phyloP scores from a whole-genome alignment of 2,888 invertebrate genomes.

The Chymomyza fuscimana region DNA sequence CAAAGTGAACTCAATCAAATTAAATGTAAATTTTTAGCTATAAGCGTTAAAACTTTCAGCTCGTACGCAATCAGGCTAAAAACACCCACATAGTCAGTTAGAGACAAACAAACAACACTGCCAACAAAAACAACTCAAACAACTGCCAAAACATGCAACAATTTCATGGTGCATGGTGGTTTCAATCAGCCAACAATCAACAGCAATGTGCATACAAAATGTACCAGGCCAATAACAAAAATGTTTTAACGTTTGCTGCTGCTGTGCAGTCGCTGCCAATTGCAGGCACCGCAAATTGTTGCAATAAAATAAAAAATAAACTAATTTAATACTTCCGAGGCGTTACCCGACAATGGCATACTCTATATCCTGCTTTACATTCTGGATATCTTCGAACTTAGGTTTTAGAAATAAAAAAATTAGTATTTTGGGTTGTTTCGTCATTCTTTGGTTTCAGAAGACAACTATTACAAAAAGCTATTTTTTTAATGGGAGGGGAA shows the following conservation, averaged over 20 bases:
- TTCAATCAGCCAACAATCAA: slow-evolving; percentile 45
- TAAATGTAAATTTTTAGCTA: slow-evolving; percentile 50
- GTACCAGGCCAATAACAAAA: slow-evolving; percentile 29
- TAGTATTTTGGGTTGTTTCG: too few relatives aligned
- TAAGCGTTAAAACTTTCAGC: slow-evolving; percentile 27
- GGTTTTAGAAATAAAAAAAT: too few relatives aligned
- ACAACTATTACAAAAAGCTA: too few relatives aligned
- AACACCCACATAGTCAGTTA: slow-evolving; percentile 38
- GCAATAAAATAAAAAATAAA: slow-evolving; percentile 7
- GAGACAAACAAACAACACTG: slow-evolving; percentile 19
- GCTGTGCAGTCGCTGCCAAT: slow-evolving; percentile 31
- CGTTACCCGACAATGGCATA: too few relatives aligned
- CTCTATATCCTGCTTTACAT: too few relatives aligned
- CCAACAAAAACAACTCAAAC: slow-evolving; percentile 24
- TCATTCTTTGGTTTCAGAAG: too few relatives aligned
- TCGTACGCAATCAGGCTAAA: slow-evolving; percentile 41
- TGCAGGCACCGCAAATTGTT: slow-evolving; percentile 38
- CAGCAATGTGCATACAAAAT: slow-evolving; percentile 16
- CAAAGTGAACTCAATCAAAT: slow-evolving; percentile 55
- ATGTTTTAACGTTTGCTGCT: not conserved
- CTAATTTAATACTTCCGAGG: too few relatives aligned
- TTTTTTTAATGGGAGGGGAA: too few relatives aligned
- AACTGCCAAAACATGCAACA: slow-evolving; percentile 26
- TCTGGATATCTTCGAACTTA: too few relatives aligned
- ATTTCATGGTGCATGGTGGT: slow-evolving; percentile 44